Evolutionary conservation across 2,888 invertebrate genomes (phyloP).

Genomic region (Leptopilina myrica): DNA sequence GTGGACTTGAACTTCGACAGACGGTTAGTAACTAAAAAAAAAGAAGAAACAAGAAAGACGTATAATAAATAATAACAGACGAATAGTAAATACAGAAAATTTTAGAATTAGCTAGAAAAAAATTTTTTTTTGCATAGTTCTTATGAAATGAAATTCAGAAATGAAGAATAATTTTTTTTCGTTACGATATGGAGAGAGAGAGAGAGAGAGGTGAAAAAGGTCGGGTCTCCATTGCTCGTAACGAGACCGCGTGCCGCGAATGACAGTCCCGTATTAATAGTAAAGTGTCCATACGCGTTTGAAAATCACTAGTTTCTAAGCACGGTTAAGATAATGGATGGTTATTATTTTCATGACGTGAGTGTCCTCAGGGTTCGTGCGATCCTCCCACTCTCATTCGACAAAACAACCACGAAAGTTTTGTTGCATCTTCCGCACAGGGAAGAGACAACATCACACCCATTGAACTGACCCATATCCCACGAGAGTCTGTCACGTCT

Average conservation of each 20-base stretch:
- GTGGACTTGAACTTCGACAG: too few species aligned
- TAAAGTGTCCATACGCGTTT: conserved; percentile 42
- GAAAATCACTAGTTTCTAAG: conserved; percentile 46
- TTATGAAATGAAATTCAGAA: too few species aligned
- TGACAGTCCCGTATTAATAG: conserved; percentile 51
- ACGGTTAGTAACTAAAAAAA: too few species aligned
- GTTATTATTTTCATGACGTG: conserved; percentile 63
- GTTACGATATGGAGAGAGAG: background rate
- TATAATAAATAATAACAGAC: too few species aligned
- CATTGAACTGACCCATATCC: conserved; percentile 68
- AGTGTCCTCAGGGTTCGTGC: conserved; percentile 60
- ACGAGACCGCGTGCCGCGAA: conserved; percentile 39
- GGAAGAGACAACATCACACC: conserved; percentile 60
- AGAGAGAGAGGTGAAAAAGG: conserved; percentile 24
- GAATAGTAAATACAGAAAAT: too few species aligned
- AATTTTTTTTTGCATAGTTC: too few species aligned
- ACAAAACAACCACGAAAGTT: conserved; percentile 30
- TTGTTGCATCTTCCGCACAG: conserved; percentile 47
- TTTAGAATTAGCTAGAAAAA: too few species aligned
- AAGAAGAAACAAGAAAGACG: too few species aligned
- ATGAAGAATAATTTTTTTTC: too few species aligned
- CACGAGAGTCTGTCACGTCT: conserved; percentile 62
- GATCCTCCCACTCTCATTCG: conserved; percentile 49
- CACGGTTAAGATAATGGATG: conserved; percentile 58
- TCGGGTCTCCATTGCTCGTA: conserved; percentile 45